Evolutionary conservation across 2,113 vertebrate species (phyloP), one percentile per base, ranked within the genome.

Genomic region (Empidonax traillii): DNA sequence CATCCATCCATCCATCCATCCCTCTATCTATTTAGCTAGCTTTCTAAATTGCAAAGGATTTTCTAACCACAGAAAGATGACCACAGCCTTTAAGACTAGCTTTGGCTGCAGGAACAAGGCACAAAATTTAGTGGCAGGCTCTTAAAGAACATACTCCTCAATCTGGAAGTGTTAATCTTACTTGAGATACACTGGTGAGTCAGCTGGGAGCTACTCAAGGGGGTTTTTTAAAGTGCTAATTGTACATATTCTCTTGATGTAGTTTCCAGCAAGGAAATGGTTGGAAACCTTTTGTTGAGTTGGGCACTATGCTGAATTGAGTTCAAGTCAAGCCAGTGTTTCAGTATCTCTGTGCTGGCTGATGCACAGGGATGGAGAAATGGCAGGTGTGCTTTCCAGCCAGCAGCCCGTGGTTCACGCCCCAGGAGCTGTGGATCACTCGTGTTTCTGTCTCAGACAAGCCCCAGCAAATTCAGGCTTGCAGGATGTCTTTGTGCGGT

Each of bases 391-490:
- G 28, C 53, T 58, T 62, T 85, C 10, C 62, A 89, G 91, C 84
- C 80, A 68, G 73, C 39, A 92, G 44, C 31, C 84, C 85, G 58
- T 67, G 89, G 93, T 87, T 95, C 72, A 75, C 15, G 5, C 89
- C 78, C 89, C 82, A 21, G 31, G 52, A 91, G 84, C 85, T 95
- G 77, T 62, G 81, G 91, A 78, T 85, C 87, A 75, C 74, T 85
- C 85, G 37, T 2, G 5, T 61, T 79, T 91, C 93, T 69, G 76
- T 79, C 47, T 58, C 62, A 87, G 84, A 43, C 90, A 94, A 90
- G 96, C 72, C 88, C 47, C 71, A n/a, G 92, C 95, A 96, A 53
- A 93, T 80, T 74, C 85, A 87, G 87, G 72, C 93, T 87, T 85
- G 93, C 78, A 82, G 58, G 58, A 13, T 51, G 85, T 73, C 85